Base-by-base conservation (phyloP, 2,888 invertebrate species). In the Caenorhabditis sp. region DNA sequence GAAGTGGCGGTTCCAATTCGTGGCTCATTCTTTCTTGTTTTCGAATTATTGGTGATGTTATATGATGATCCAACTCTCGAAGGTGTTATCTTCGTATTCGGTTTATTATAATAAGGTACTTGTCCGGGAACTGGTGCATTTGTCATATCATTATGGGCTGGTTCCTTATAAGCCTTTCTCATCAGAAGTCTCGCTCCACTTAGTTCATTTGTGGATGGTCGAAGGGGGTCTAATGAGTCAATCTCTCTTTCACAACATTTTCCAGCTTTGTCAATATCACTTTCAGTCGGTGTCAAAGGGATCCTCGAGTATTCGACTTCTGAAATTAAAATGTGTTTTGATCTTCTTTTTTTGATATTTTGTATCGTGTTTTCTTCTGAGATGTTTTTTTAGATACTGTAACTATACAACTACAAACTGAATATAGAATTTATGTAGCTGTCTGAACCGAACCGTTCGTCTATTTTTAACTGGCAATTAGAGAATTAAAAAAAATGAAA, bases 1-100 rank as follows among this genome's bases (percentile, higher is more conserved):
- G 80, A 80, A 1, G 80, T 72, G 23, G 80, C 77, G 12, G 80
- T 80, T 23, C 76, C 76, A 21, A 80, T 63, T n/a, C 72, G 14
- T 26, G 59, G 63, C 50, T 76, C 70, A 53, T 56, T 66, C 43
- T 64, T 63, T 31, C 63, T 54, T 25, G 26, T 36, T 20, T 58
- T 36, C 36, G 1, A 5, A 31, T 7, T 10, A 21, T 59, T 25
- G 10, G 10, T 14, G 31, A 14, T 56, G 31, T 8, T 36, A 21
- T 7, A 26, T 21, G 67, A 57, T 14, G 58, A 58, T 1, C 38
- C 60, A 20, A 31, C 26, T 20, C 52, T 36, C 4, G 50, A n/a
- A 25, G 43, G 8, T 7, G 31, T 4, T 10, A 31, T 31, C 25
- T 49, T 59, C n/a, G 43, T 26, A 1, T 20, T 23, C 3, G n/a